A percentile compares a stretch with the other conserved stretches of the same genome.
phyloP scores from a whole-genome alignment of 1,140 invertebrate genomes.

The Hycleus cichorii region DNA sequence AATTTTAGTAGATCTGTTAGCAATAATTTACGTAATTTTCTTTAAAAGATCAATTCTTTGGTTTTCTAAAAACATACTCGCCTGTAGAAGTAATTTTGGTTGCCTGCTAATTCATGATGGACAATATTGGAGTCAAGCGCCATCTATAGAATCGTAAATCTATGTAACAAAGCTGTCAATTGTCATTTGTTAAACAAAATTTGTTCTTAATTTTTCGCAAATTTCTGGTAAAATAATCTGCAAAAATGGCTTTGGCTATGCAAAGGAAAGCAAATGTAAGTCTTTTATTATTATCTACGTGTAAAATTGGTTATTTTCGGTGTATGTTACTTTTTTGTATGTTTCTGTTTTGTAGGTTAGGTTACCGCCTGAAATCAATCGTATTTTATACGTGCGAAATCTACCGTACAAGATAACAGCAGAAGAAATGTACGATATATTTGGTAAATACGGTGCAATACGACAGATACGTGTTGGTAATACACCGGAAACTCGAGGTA shows the following conservation, averaged over 20 bases:
- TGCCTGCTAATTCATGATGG: too few species aligned
- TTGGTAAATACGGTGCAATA: conserved; percentile 99
- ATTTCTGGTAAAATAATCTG: too few species aligned
- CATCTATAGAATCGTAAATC: too few species aligned
- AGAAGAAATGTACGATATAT: conserved; percentile 99
- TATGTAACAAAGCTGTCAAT: too few species aligned
- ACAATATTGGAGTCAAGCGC: too few species aligned
- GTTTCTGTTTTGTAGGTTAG: conserved; percentile 65
- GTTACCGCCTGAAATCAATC: conserved; percentile 96
- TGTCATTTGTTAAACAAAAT: too few species aligned
- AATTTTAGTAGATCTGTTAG: too few species aligned
- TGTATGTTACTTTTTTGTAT: not conserved
- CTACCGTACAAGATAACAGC: conserved; percentile 98
- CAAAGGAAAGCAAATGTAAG: conserved; percentile 55
- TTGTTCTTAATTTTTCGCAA: too few species aligned
- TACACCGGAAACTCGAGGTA: conserved; percentile 94
- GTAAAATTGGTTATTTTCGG: not conserved
- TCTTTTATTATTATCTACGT: conserved; percentile 16
- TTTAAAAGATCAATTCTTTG: too few species aligned
- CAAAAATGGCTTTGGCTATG: conserved; percentile 53
- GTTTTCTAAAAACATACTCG: too few species aligned
- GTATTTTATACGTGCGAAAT: conserved; percentile 95
- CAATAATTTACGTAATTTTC: too few species aligned
- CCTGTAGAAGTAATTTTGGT: too few species aligned
- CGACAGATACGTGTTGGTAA: conserved; percentile 98